Evolutionary conservation across 2,113 vertebrate genomes (phyloP).

Genomic region (Stigmatopora nigra): DNA sequence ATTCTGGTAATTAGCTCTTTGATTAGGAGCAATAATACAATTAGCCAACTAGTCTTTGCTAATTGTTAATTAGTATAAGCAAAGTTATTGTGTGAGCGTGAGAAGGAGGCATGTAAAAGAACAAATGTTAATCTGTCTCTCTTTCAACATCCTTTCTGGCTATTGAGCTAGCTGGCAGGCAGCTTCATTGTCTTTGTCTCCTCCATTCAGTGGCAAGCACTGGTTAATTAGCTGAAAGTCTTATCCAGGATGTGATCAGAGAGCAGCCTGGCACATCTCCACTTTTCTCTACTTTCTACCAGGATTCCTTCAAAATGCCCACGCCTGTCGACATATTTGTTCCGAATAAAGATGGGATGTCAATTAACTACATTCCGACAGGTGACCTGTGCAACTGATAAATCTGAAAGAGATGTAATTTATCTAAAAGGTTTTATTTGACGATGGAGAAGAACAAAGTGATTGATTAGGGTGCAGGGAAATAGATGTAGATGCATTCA

Average conservation of each 20-base stretch:
- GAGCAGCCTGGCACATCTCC: slow-evolving; percentile 51
- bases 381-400: slow-evolving; percentile 42
- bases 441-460: slow-evolving; percentile 49
- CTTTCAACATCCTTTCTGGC: slow-evolving; percentile 61
- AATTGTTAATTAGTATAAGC: slow-evolving; percentile 83
- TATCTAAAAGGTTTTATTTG: slow-evolving; percentile 64
- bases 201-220: slow-evolving; percentile 48
- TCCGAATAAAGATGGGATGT: slow-evolving; percentile 58
- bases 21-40: slow-evolving; percentile 83
- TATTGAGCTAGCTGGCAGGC: slow-evolving; percentile 58
- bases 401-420: slow-evolving; percentile 62
- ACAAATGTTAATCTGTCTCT: slow-evolving; percentile 75
- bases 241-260: slow-evolving; percentile 56
- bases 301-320: slow-evolving; percentile 36
- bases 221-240: slow-evolving; percentile 63
- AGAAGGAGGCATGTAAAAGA: slow-evolving; percentile 73
- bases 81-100: slow-evolving; percentile 75
- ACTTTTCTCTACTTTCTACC: slow-evolving; percentile 29
- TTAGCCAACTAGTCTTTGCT: slow-evolving; percentile 78
- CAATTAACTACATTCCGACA: slow-evolving; percentile 62
- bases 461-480: slow-evolving; percentile 49
- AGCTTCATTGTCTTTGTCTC: slow-evolving; percentile 55
- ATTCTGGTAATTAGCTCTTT: slow-evolving; percentile 81
- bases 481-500: slow-evolving; percentile 52
- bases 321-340: slow-evolving; percentile 42